Base-by-base conservation (phyloP, 2,797 vertebrate genomes). In the Clarias fuscus region DNA sequence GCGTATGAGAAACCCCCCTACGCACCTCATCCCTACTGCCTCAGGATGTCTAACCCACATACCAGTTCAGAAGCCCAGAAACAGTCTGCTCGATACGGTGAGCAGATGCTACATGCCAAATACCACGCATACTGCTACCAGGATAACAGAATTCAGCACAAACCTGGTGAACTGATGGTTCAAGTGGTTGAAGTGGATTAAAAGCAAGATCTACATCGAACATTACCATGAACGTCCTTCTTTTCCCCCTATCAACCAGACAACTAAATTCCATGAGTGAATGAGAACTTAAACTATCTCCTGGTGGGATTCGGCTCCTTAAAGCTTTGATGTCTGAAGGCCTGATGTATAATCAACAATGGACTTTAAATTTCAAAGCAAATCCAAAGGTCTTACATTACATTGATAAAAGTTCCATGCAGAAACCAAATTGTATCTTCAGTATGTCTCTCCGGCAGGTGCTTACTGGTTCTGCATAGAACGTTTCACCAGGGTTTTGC, bases 41-140 rank as follows among this genome's bases (percentile, higher is more conserved):
- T 58, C 48, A 30, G n/a, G 73, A 76, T 58, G 53, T 18, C n/a
- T n/a, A 76, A 76, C 48, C n/a, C 48, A 73, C 22, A 73, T 73
- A 53, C 43, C 40, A 20, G 15, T 58, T 30, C n/a, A 18, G 73
- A 58, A 27, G n/a, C 48, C 15, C 15, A 76, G 15, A 27, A 30
- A 76, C n/a, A 15, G 4, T 76, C 73, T 76, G 40, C 71, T n/a
- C 14, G 22, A 48, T 6, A 24, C 14, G 40, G 11, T 73, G 17
- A 58, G 53, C 13, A 17, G 72, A 73, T 14, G 22, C 40, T 24
- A 24, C n/a, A 4, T 77, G n/a, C 27, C n/a, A 58, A 77, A 58
- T 20, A 30, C n/a, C 18, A 77, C 75, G 33, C 75, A 30, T 53
- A 22, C 17, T 58, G 53, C 27, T 58, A 33, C 17, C 53, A 59